Conservation (phyloP, 1,140 invertebrate species). For the Thaumetopoea pityocampa region DNA sequence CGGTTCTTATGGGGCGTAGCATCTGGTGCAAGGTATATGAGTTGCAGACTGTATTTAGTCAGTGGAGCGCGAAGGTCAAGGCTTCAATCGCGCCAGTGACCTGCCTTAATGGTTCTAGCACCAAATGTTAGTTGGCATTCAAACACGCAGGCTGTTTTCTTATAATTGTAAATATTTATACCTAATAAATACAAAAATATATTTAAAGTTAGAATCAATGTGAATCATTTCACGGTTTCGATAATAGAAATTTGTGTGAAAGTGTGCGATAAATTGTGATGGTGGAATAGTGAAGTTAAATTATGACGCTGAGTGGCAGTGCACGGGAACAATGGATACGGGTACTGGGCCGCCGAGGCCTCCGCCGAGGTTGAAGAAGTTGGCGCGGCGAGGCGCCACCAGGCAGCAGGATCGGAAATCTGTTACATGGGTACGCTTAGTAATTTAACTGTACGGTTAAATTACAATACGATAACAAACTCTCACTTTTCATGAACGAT, state of each 20-base stretch:
- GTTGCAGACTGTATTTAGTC: conserved; percentile 50
- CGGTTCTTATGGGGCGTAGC: conserved; percentile 36
- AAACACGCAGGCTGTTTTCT: conserved; percentile 6
- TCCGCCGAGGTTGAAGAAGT: conserved; percentile 65
- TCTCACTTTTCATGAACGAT: not conserved
- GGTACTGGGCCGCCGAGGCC: conserved; percentile 25
- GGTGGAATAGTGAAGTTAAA: conserved; percentile 4
- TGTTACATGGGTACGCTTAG: conserved; percentile 54
- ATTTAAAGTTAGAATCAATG: conserved; percentile 14
- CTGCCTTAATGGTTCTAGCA: conserved; percentile 19
- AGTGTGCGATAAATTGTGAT: conserved; percentile 19
- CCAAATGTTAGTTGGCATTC: conserved; percentile 1
- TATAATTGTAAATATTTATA: not conserved
- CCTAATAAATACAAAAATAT: conserved; percentile 10
- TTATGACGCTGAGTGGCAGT: conserved; percentile 5
- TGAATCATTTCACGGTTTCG: conserved; percentile 49
- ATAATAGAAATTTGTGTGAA: conserved; percentile 48
- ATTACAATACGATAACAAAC: not conserved
- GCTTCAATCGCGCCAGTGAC: conserved; percentile 51
- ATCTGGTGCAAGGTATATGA: conserved; percentile 45
- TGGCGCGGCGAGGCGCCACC: conserved; percentile 48
- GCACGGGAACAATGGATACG: conserved; percentile 15
- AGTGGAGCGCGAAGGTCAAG: conserved; percentile 64
- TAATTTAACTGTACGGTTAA: conserved; percentile 2
- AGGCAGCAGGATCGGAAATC: conserved; percentile 49